These are phyloP conservation scores for Sebastes miniatus DNA, from an alignment of 2,797 vertebrate genomes.

Conservation along the genomic window DNA sequence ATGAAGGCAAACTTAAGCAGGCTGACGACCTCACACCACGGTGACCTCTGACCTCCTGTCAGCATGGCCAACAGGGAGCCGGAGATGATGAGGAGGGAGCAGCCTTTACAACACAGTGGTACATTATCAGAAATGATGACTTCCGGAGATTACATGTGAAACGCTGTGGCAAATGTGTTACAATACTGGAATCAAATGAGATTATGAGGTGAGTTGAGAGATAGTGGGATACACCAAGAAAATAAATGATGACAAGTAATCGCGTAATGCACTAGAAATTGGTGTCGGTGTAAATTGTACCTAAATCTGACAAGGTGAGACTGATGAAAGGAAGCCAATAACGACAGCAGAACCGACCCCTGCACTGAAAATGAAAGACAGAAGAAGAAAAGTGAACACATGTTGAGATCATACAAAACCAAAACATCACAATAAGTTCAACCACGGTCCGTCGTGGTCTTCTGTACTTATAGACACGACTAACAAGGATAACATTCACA, in stretches of 20 bases:
- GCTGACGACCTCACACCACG: slow-evolving; percentile 82
- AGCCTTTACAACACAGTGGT: slow-evolving; percentile 51
- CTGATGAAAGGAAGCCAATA: slow-evolving; percentile 79
- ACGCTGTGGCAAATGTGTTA: neutral
- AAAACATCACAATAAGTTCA: neutral
- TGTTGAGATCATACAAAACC: neutral
- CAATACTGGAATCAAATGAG: neutral
- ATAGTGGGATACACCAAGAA: neutral
- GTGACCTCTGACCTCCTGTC: slow-evolving; percentile 77
- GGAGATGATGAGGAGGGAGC: slow-evolving; percentile 75
- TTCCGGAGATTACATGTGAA: neutral
- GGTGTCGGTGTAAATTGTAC: slow-evolving; percentile 29
- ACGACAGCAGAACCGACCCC: slow-evolving; percentile 67
- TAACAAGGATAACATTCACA: neutral
- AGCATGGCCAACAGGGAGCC: slow-evolving; percentile 77
- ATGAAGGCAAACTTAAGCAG: slow-evolving; percentile 83
- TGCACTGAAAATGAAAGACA: slow-evolving; percentile 63
- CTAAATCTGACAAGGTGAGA: slow-evolving; percentile 81
- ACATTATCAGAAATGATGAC: neutral
- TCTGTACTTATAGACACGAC: neutral
- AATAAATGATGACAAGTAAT: neutral
- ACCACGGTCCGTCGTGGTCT: neutral
- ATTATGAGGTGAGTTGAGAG: neutral
- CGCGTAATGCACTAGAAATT: neutral
- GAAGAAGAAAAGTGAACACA: neutral